Percentiles rank a stretch among this genome's conserved stretches.
These are phyloP conservation scores for Anolis apletophallus DNA, from an alignment of 2,797 vertebrate species.

Conservation along the genomic window DNA sequence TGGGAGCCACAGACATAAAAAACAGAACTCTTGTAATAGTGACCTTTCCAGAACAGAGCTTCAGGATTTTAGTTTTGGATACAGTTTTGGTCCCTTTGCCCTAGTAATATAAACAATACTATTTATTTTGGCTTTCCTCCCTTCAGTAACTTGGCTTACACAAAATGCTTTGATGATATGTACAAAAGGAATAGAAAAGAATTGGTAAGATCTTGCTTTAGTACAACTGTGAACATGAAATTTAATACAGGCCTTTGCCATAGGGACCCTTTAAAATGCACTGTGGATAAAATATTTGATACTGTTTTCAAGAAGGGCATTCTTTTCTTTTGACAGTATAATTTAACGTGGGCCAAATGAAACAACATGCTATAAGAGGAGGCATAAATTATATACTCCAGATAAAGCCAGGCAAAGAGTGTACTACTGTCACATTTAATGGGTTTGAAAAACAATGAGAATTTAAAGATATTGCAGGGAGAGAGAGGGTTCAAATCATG, in stretches of 20 bases:
- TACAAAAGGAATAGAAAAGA: slow-evolving; percentile 74
- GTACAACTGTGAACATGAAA: slow-evolving; percentile 75
- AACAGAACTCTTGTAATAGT: slow-evolving; percentile 64
- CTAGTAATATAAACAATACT: slow-evolving; percentile 76
- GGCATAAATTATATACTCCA: slow-evolving; percentile 63
- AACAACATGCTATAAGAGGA: slow-evolving; percentile 63
- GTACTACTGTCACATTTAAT: slow-evolving; percentile 45
- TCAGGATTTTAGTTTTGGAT: slow-evolving; percentile 59
- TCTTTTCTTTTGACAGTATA: slow-evolving; percentile 62
- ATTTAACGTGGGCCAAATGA: slow-evolving; percentile 65
- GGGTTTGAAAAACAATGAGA: slow-evolving; percentile 55
- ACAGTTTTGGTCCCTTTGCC: slow-evolving; percentile 71
- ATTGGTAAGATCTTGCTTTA: slow-evolving; percentile 72
- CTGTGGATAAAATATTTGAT: slow-evolving; percentile 58
- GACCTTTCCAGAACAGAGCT: slow-evolving; percentile 63
- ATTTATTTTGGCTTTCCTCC: slow-evolving; percentile 79
- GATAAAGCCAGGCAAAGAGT: slow-evolving; percentile 10
- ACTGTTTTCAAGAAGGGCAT: slow-evolving; percentile 37
- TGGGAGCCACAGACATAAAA: slow-evolving; percentile 70
- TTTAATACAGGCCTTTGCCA: slow-evolving; percentile 63
- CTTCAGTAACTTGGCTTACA: slow-evolving; percentile 76
- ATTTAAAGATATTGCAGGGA: neutral
- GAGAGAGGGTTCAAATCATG: neutral
- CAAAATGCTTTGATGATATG: slow-evolving; percentile 79
- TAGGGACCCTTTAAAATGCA: slow-evolving; percentile 55